A percentile compares a stretch with the other conserved stretches of the same genome.
Conservation (phyloP, 2,113 vertebrate species). For the Mastomys coucha region DNA sequence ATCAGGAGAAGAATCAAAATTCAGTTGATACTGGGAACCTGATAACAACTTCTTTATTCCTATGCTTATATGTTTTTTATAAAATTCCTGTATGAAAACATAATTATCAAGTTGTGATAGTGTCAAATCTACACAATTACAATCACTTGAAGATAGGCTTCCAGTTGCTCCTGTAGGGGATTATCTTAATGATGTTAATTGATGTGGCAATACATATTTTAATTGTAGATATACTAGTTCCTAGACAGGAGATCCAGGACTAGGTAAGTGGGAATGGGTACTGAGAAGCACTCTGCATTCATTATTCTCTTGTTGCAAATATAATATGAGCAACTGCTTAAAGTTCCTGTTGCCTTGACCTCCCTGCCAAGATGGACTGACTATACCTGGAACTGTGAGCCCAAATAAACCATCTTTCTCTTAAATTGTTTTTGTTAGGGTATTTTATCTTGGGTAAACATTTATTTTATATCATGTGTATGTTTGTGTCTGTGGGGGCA, state of each 20-base stretch:
- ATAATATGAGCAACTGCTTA: background rate
- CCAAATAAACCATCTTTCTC: background rate
- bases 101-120: background rate
- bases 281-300: background rate
- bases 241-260: background rate
- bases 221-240: background rate
- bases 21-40: conserved; percentile 66
- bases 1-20: conserved; percentile 68
- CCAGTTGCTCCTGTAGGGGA: background rate
- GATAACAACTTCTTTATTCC: conserved; percentile 79
- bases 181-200: background rate
- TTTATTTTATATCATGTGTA: background rate
- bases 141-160: background rate
- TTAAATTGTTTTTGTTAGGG: background rate
- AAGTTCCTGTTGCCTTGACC: background rate
- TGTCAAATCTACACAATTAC: background rate
- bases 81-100: conserved; percentile 15
- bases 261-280: background rate
- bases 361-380: background rate
- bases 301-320: background rate
- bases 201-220: background rate
- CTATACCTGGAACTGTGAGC: background rate
- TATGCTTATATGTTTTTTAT: conserved; percentile 66
- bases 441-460: background rate
- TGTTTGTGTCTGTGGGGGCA: background rate